phyloP scores from a whole-genome alignment of 2,113 vertebrate genomes.

The Chaenocephalus aceratus region DNA sequence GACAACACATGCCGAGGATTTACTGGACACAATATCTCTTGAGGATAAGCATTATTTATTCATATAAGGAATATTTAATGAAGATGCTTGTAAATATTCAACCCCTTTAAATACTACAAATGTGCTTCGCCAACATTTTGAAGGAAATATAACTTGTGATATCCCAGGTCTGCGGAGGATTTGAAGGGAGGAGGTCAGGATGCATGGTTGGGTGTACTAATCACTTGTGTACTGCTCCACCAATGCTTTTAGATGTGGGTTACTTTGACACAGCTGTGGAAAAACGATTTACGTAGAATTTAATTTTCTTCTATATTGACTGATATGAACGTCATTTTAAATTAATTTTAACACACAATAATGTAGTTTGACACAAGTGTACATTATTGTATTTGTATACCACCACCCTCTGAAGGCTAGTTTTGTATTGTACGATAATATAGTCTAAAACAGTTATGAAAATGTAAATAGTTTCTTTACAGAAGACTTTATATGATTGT shows the following conservation, averaged over 20 bases:
- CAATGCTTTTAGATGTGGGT: slow-evolving; percentile 17
- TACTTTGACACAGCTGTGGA: neutral
- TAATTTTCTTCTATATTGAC: too few relatives aligned
- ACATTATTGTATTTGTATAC: too few relatives aligned
- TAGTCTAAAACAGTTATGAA: too few relatives aligned
- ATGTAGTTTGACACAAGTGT: too few relatives aligned
- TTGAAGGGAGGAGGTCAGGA: neutral
- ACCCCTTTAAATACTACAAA: neutral
- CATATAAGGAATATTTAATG: neutral
- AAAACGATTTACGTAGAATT: too few relatives aligned
- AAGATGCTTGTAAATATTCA: slow-evolving; percentile 10
- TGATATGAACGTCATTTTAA: too few relatives aligned
- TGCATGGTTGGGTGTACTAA: neutral
- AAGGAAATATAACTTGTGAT: neutral
- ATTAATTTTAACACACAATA: too few relatives aligned
- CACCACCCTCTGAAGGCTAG: too few relatives aligned
- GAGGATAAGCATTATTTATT: slow-evolving; percentile 6
- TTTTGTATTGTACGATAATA: too few relatives aligned
- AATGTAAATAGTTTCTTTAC: too few relatives aligned
- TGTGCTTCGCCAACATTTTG: neutral
- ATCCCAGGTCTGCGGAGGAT: neutral
- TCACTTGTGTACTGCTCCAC: neutral
- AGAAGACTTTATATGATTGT: too few relatives aligned
- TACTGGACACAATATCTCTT: neutral
- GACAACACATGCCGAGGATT: slow-evolving; percentile 9